phyloP scores from a whole-genome alignment of 1,140 invertebrate species.

The Drosophila funebris region DNA sequence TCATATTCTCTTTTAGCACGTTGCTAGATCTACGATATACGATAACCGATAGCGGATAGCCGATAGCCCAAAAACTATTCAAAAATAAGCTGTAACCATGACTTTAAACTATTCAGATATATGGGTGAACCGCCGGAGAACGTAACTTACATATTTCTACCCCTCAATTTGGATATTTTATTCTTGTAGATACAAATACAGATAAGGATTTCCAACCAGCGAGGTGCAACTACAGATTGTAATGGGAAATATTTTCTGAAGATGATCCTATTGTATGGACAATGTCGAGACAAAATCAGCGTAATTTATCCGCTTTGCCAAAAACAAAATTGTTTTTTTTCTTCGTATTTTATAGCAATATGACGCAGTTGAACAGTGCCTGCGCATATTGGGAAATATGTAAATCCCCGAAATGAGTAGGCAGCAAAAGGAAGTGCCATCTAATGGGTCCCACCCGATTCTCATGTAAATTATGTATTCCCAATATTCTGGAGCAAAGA shows the following conservation, averaged over 20 bases:
- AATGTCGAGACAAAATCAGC: conserved; percentile 24
- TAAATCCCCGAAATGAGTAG: not conserved
- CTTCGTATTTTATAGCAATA: conserved; percentile 75
- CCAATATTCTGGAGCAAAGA: conserved; percentile 43
- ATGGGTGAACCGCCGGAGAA: conserved; percentile 8
- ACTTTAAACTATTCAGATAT: not conserved
- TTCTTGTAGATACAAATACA: conserved; percentile 34
- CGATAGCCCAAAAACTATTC: not conserved
- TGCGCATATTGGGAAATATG: conserved; percentile 54
- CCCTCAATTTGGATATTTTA: conserved; percentile 48
- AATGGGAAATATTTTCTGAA: conserved; percentile 17
- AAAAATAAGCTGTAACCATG: conserved; percentile 6
- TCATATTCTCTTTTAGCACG: conserved; percentile 59
- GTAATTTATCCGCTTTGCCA: conserved; percentile 53
- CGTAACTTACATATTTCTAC: conserved; percentile 24
- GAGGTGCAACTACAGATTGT: not conserved
- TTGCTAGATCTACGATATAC: conserved; percentile 13
- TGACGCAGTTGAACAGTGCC: conserved; percentile 74
- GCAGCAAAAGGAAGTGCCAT: not conserved
- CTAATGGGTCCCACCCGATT: conserved; percentile 2
- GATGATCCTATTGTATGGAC: conserved; percentile 9
- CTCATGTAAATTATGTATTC: conserved; percentile 49
- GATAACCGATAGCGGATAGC: not conserved
- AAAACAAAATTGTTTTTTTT: conserved; percentile 50
- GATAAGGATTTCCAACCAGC: conserved; percentile 2